Base-by-base conservation (phyloP, 2,888 invertebrate species). In the Eumacrocentrus americanus region DNA sequence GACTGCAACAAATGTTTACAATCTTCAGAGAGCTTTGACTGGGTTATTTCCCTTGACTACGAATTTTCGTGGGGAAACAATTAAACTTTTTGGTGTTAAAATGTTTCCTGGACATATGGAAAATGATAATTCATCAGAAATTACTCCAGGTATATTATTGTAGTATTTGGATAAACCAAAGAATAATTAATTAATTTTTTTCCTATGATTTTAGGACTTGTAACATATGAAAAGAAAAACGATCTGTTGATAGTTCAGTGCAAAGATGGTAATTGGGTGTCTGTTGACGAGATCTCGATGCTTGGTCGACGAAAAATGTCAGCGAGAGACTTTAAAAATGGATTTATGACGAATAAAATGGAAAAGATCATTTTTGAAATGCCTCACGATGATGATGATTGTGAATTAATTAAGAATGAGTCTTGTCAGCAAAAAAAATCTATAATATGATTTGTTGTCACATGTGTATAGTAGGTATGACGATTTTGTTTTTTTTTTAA, bases 241-340 rank as follows among this genome's bases (percentile, higher is more conserved):
- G 85, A 88, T 72, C 80, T 84, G 16, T 77, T 93, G 55, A 83
- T 85, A 74, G 84, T 93, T 29, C 82, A 85, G 57, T 94, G 94
- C 82, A 85, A 83, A 66, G 86, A 88, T 72, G 83, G 83, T 53
- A 84, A 82, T 67, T 89, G 85, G 82, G 81, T 94, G 61, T 85
- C 87, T 77, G 85, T 92, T 59, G 82, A 82, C 67, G 84, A 85
- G 68, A 67, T 94, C 58, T 84, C 87, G 72, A 79, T 94, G 60
- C 83, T 87, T 67, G 88, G 89, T 7, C 89, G 87, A 77, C 89
- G 86, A 77, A 82, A 85, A 70, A 92, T 95, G 87, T 86, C 84
- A 51, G 91, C 94, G 2, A 72, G 81, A 69, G 93, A 94, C 76
- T 97, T 97, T 83, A 88, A 88, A 80, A 94, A 94, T 83, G 95